Base-by-base conservation (phyloP, 1,140 invertebrate genomes). In the Rhagoletis zephyria region DNA sequence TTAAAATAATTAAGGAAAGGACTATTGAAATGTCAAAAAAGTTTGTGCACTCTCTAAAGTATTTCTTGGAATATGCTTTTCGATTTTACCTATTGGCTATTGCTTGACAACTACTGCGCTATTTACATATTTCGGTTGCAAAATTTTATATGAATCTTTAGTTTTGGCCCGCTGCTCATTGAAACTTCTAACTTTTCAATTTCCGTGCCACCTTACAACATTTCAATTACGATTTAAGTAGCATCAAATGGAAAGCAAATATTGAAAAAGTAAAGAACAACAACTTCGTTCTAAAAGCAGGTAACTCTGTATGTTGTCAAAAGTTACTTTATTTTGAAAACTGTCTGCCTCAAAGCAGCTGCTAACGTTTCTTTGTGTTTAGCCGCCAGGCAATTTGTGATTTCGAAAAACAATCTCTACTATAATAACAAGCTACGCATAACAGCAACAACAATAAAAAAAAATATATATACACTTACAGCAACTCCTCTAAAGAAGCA, bases 391-490 rank as follows among this genome's bases (percentile, higher is more conserved):
- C n/a, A 81, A 81, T 81, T 81, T 81, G 74, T 81, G 45, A 81
- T 81, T 81, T 81, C n/a, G 74, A 81, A 81, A 56, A 81, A 56
- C 74, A 81, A 81, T 81, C 16, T 81, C 74, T 19, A 19, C 74
- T 81, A 2, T n/a, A 81, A n/a, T 59, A 81, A 81, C 48, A 81
- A 77, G 67, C 14, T 51, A 56, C 7, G 48, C n/a, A 6, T 16
- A n/a, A n/a, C 30, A 81, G 3, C 16, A 81, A 56, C 16, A 51
- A n/a, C 48, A 81, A 19, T 16, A 48, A 16, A 56, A 56, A 56
- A 19, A 30, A 45, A 40, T 56, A 63, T 63, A 4, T 63, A 16
- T 56, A 81, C 48, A 19, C n/a, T 56, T 81, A 59, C 3, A 81
- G 56, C 74, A 81, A 81, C 48, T 81, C 9, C 42, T 16, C 9